Evolutionary conservation across 2,888 invertebrate species (phyloP), one percentile per base, ranked within the genome.

Genomic region (Margaritifera margaritifera): DNA sequence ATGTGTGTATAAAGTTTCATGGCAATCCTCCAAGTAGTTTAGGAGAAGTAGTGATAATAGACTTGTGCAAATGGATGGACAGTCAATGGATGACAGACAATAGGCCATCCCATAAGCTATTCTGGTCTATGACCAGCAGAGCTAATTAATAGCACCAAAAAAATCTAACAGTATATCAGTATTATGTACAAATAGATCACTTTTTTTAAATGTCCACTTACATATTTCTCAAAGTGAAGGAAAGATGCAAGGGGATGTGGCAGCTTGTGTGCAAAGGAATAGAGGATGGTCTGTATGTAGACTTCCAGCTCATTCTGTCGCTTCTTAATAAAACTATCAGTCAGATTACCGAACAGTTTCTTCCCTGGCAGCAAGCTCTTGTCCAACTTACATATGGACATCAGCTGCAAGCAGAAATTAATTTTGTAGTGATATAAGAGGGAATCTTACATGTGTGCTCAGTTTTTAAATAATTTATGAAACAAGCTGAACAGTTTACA

Each of bases 291-390:
- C 84, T 90, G 89, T 62, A 98, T 91, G 90, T 98, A 98, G 62
- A 92, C 92, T 89, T 96, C 94, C 56, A 98, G 91, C 22, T 94
- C 95, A 75, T 93, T 92, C 71, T 95, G 93, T 66, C 98, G 92
- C 84, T 94, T 94, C 86, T 95, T 95, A 2, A 99, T 92, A 88
- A 99, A 98, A 68, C 93, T 92, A 0, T 95, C 95, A 76, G 95
- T 95, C 89, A 95, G 95, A 87, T 97, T 97, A 1, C 97, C 94
- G 82, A 97, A 94, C 5, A 96, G 92, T 91, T 97, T 97, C 90
- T 99, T 98, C 0, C 96, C 96, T 19, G 98, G 98, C 22, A 98
- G 90, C 71, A 96, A 92, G 83, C 95, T 95, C 87, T 94, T 95
- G 11, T 94, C 93, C 5, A 96, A 93, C 64, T 95, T 94, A 90